Evolutionary conservation across 2,888 invertebrate species (phyloP).

Genomic region (Rhingia campestris): DNA sequence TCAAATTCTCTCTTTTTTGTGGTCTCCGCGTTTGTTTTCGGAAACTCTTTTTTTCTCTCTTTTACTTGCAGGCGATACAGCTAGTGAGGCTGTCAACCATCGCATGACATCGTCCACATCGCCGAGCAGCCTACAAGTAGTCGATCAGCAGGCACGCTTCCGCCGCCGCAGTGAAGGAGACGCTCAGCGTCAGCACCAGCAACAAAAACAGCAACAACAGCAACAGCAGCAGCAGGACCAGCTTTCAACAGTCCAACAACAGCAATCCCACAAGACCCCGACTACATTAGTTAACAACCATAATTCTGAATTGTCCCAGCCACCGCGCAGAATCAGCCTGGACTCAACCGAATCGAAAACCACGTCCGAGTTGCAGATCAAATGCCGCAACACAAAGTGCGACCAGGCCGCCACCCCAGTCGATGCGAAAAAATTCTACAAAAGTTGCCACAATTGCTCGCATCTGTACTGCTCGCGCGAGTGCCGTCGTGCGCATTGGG

Average conservation of each 20-base stretch:
- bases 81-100: slow-evolving; percentile 77
- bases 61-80: slow-evolving; percentile 78
- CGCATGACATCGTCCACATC: slow-evolving; percentile 77
- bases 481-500: slow-evolving; percentile 96
- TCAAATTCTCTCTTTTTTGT: slow-evolving; percentile 48
- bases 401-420: slow-evolving; percentile 87
- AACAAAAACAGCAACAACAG: slow-evolving; percentile 76
- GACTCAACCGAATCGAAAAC: slow-evolving; percentile 84
- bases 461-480: slow-evolving; percentile 96
- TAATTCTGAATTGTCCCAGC: slow-evolving; percentile 70
- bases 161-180: slow-evolving; percentile 87
- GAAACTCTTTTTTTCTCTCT: slow-evolving; percentile 62
- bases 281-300: slow-evolving; percentile 59
- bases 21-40: slow-evolving; percentile 68
- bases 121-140: slow-evolving; percentile 76
- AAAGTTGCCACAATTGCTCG: slow-evolving; percentile 97
- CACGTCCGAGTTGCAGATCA: slow-evolving; percentile 84
- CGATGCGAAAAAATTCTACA: slow-evolving; percentile 92
- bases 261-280: slow-evolving; percentile 70
- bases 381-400: slow-evolving; percentile 93
- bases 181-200: slow-evolving; percentile 81
- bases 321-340: slow-evolving; percentile 85
- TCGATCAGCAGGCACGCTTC: slow-evolving; percentile 80
- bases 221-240: slow-evolving; percentile 75
- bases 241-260: slow-evolving; percentile 32